phyloP scores from a whole-genome alignment of 2,797 vertebrate genomes.

The Neosalanx taihuensis region DNA sequence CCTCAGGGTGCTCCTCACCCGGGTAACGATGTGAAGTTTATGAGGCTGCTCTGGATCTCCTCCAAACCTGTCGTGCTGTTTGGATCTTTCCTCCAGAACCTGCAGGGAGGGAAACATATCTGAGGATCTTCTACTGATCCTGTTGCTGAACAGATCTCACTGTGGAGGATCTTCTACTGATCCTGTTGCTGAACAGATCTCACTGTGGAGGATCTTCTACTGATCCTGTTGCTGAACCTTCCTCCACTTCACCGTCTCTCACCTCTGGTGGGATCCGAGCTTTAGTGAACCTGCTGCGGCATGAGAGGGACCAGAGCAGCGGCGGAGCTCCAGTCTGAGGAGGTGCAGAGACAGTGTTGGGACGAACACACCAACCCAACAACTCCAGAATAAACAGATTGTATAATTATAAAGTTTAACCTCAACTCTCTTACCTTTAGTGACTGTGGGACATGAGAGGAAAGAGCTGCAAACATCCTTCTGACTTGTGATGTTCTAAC shows the following conservation, averaged over 20 bases:
- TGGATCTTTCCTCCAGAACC: slow-evolving; percentile 81
- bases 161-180: neutral
- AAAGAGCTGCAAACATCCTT: slow-evolving; percentile 46
- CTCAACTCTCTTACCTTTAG: slow-evolving; percentile 52
- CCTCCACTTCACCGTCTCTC: neutral
- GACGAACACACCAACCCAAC: neutral
- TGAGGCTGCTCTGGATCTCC: slow-evolving; percentile 90
- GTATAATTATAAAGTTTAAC: too few species aligned
- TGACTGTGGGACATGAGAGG: slow-evolving; percentile 21
- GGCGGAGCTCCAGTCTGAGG: slow-evolving; percentile 57
- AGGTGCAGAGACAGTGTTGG: neutral
- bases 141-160: neutral
- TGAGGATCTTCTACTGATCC: neutral
- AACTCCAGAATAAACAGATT: neutral
- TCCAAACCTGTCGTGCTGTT: slow-evolving; percentile 88
- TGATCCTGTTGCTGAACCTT: too few species aligned
- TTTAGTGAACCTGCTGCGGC: slow-evolving; percentile 68
- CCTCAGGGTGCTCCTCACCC: slow-evolving; percentile 77
- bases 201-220: too few species aligned
- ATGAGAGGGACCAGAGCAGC: slow-evolving; percentile 45
- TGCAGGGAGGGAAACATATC: slow-evolving; percentile 43
- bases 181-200: neutral
- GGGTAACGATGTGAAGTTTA: slow-evolving; percentile 87
- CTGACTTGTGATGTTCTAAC: slow-evolving; percentile 1
- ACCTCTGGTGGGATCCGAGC: slow-evolving; percentile 70